Evolutionary conservation across 2,797 vertebrate species (phyloP).

Genomic region (Threskiornis aethiopicus): DNA sequence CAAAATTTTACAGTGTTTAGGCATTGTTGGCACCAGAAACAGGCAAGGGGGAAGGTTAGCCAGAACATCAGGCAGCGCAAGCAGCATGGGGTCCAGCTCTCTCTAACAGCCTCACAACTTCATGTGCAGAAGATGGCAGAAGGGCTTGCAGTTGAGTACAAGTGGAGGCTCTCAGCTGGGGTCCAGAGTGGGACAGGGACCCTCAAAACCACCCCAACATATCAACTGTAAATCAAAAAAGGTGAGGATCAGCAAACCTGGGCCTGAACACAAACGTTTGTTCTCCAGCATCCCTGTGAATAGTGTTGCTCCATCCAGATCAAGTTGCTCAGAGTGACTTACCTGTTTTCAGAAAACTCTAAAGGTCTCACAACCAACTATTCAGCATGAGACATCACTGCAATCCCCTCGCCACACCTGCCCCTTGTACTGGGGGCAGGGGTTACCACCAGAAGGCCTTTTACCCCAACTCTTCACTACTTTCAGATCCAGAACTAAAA

Average conservation of each 20-base stretch:
- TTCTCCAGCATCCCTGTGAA: neutral
- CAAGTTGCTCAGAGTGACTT: neutral
- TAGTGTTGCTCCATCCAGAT: neutral
- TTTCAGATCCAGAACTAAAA: neutral
- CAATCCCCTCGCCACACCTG: neutral
- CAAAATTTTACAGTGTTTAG: neutral
- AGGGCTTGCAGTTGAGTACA: neutral
- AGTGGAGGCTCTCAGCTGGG: neutral
- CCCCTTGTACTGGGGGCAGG: accelerated
- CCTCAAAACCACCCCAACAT: neutral
- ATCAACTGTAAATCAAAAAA: neutral
- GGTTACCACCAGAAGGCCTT: neutral
- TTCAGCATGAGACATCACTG: neutral
- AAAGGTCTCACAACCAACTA: neutral
- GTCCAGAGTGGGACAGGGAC: neutral
- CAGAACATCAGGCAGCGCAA: neutral
- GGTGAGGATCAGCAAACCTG: neutral
- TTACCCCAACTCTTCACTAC: neutral
- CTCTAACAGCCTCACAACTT: neutral
- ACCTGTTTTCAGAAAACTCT: neutral
- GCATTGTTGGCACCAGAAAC: neutral
- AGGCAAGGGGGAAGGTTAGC: neutral
- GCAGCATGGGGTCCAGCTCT: neutral
- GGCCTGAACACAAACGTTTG: neutral
- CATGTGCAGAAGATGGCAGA: neutral